These are phyloP conservation scores for Artemisiospiza belli DNA, from an alignment of 2,113 vertebrate genomes.

Conservation along the genomic window DNA sequence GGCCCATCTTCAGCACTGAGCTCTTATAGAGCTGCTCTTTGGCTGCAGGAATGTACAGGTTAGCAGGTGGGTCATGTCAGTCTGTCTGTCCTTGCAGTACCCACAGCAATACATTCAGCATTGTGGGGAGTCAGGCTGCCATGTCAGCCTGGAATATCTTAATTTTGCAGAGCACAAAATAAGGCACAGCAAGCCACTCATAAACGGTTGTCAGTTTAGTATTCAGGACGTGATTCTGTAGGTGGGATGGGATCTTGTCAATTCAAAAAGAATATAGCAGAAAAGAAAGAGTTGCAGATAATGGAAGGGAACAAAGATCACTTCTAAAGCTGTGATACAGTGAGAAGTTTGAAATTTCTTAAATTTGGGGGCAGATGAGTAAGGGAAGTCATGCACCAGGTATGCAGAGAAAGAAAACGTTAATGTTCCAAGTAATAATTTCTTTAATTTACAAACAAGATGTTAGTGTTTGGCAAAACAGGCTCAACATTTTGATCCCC, in stretches of 20 bases:
- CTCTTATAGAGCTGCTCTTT: not conserved
- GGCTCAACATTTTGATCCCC: not conserved
- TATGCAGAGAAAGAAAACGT: not conserved
- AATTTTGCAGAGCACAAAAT: not conserved
- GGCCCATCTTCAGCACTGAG: not conserved
- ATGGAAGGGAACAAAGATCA: not conserved
- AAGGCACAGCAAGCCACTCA: not conserved
- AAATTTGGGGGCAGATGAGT: not conserved
- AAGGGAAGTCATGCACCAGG: not conserved
- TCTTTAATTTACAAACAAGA: not conserved
- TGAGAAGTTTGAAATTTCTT: not conserved
- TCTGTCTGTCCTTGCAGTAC: not conserved
- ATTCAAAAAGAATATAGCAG: not conserved
- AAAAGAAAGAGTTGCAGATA: not conserved
- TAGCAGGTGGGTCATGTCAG: not conserved
- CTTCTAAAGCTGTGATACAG: not conserved
- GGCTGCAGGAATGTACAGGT: not conserved
- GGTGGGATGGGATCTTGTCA: not conserved
- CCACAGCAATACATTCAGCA: fast-evolving
- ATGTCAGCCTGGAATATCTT: not conserved
- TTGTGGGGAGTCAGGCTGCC: not conserved
- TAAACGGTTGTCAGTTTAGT: not conserved
- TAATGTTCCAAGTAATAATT: not conserved
- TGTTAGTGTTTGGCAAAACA: not conserved
- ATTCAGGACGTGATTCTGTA: not conserved